Conservation (phyloP, 2,113 vertebrate species). For the Pelvicachromis taeniatus region DNA sequence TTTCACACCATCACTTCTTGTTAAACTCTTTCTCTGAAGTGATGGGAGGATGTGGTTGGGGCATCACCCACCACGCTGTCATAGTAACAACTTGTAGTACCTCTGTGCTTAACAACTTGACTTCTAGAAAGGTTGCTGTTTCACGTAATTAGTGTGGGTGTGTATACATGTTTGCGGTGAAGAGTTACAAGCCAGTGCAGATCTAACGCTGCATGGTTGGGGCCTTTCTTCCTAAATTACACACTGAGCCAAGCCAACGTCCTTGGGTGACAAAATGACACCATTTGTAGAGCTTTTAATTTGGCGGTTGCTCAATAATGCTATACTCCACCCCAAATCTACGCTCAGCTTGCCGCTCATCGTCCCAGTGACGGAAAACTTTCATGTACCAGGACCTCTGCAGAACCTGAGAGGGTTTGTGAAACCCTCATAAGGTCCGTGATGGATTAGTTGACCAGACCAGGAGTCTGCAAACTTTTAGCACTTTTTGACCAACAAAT, state of each 20-base stretch:
- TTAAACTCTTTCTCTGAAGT: slow-evolving; percentile 16
- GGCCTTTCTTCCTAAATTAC: not conserved
- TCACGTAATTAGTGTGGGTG: not conserved
- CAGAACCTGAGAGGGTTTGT: accelerated
- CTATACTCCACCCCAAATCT: not conserved
- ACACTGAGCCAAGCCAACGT: not conserved
- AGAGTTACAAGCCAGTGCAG: not conserved
- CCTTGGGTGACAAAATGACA: not conserved
- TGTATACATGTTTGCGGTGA: not conserved
- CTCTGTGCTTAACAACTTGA: not conserved
- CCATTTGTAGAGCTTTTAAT: not conserved
- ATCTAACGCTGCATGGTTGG: not conserved
- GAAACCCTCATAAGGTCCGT: not conserved
- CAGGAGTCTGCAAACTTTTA: accelerated
- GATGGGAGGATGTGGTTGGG: slow-evolving; percentile 60
- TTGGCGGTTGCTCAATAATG: not conserved
- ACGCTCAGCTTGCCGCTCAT: not conserved
- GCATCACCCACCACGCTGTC: slow-evolving; percentile 1
- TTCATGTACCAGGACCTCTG: not conserved
- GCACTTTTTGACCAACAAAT: not conserved
- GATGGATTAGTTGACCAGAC: not conserved
- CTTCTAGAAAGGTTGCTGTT: not conserved
- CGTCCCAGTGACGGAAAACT: not conserved
- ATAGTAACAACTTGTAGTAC: slow-evolving; percentile 1
- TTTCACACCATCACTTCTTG: slow-evolving; percentile 12